phyloP scores from a whole-genome alignment of 2,888 invertebrate genomes.

The Drosophila limbata region DNA sequence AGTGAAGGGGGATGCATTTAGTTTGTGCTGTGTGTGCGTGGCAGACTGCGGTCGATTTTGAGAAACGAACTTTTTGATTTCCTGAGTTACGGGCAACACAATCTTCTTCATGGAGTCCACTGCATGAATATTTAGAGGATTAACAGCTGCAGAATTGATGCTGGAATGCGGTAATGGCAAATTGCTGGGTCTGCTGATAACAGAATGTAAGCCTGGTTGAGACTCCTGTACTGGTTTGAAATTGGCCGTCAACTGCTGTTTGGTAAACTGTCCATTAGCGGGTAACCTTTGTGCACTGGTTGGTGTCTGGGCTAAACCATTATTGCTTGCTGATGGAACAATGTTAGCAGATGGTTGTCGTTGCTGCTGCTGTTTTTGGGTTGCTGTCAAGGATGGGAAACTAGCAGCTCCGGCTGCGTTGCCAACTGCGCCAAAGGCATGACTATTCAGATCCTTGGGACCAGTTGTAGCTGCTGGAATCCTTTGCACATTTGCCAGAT shows the following conservation, averaged over 20 bases:
- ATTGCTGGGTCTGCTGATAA: background rate
- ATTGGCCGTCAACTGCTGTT: background rate
- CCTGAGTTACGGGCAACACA: conserved; percentile 7
- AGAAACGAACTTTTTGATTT: conserved; percentile 4
- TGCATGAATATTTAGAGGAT: background rate
- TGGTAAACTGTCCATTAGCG: background rate
- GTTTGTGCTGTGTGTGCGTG: conserved; percentile 2
- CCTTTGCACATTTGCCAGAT: background rate
- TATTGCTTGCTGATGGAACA: background rate
- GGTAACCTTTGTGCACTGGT: conserved; percentile 1
- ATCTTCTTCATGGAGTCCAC: conserved; percentile 9
- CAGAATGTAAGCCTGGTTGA: background rate
- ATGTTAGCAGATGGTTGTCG: background rate
- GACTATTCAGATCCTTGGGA: conserved; percentile 15
- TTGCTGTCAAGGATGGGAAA: conserved; percentile 14
- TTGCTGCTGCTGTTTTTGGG: conserved; percentile 6
- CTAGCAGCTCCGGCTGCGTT: conserved; percentile 6
- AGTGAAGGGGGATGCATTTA: background rate
- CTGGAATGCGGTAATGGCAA: background rate
- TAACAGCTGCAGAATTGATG: background rate
- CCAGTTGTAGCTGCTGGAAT: conserved; percentile 15
- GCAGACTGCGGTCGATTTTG: conserved; percentile 2
- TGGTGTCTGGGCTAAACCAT: conserved; percentile 10
- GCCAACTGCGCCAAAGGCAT: conserved; percentile 22
- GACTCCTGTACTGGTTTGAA: background rate